Base-by-base conservation (phyloP, 2,888 invertebrate genomes). In the Plebejus melissa region DNA sequence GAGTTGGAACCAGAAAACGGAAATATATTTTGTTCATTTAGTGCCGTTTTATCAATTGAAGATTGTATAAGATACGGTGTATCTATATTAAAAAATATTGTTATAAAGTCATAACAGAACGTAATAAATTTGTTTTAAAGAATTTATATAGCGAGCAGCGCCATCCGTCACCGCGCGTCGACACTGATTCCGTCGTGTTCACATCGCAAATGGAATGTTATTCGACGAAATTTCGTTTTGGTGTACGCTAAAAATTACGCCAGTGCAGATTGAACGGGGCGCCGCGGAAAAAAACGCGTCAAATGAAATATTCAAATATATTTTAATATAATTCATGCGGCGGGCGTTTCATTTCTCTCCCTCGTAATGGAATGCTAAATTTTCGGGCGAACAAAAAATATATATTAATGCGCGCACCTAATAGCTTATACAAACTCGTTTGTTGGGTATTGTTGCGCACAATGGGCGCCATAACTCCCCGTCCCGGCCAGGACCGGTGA, bases 301-400 rank as follows among this genome's bases (percentile, higher is more conserved):
- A 93, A 93, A 93, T 93, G 93, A 93, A 93, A 93, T 93, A 93
- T 93, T 93, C 93, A 93, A 93, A 93, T 93, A 93, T 93, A 93
- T 93, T 93, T 93, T 93, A 93, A 93, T 93, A 93, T 93, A 93
- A 93, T 93, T 93, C 93, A 93, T 93, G 92, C 93, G 90, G 93
- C 93, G 91, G 91, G 93, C 92, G 91, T 93, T 93, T 92, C 93
- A 93, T 93, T 93, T 93, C 93, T 91, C 92, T 92, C 93, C 93
- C 93, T 89, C 89, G 92, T 93, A 93, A 93, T 93, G 93, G 93
- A 93, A 93, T 93, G 93, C 93, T 90, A 92, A 93, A 93, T 93
- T 93, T 93, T 93, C 91, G 89, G 92, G 91, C 88, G 90, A 90
- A 91, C 93, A 93, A 93, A 93, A 93, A 93, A 93, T 92, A 93